These are phyloP conservation scores for Gymnorhina tibicen DNA, from an alignment of 2,113 vertebrate genomes.

Conservation along the genomic window DNA sequence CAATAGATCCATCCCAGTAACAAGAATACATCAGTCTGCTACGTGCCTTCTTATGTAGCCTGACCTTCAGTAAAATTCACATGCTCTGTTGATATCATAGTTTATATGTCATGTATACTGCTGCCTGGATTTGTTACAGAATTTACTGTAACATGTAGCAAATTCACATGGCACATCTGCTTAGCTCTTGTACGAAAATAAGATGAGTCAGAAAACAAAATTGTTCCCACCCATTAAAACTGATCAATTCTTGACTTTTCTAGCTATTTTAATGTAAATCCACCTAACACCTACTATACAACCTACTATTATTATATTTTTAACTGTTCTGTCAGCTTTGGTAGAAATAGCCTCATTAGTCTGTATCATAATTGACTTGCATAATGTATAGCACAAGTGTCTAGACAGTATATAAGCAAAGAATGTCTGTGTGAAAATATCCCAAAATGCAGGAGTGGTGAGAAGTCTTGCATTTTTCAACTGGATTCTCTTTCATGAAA, in stretches of 20 bases:
- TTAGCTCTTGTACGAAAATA: neutral
- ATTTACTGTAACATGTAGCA: neutral
- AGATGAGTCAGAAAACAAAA: neutral
- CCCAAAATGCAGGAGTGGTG: neutral
- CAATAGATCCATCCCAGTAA: neutral
- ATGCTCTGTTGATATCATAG: neutral
- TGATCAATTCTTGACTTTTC: neutral
- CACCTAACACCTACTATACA: neutral
- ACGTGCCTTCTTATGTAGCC: neutral
- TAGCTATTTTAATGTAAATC: neutral
- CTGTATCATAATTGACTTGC: neutral
- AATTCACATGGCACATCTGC: neutral
- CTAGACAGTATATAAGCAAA: neutral
- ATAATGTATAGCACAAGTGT: neutral
- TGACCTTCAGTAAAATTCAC: neutral
- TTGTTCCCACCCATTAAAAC: neutral
- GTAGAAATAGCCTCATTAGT: neutral
- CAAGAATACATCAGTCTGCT: neutral
- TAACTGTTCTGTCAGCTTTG: neutral
- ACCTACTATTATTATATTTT: neutral
- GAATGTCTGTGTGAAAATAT: neutral
- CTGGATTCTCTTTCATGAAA: neutral
- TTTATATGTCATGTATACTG: neutral
- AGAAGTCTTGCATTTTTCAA: neutral
- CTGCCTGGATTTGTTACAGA: neutral